Evolutionary conservation across 30 jellyfish, hydroid and myxozoan genomes (phyloP).

Genomic region (Phacellophora camtschatica): DNA sequence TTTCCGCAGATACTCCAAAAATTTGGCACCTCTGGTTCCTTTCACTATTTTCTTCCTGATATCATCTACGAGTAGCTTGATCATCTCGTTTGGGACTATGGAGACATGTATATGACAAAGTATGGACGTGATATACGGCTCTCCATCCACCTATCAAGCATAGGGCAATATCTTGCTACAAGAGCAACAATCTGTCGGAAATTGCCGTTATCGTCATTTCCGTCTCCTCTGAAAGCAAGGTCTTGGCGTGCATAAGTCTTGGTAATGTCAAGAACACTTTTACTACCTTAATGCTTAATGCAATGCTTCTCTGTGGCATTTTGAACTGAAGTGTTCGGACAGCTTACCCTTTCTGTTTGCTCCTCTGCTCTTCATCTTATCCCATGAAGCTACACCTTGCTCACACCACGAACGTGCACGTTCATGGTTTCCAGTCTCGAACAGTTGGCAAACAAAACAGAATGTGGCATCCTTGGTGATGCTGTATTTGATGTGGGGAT

Average conservation of each 20-base stretch:
- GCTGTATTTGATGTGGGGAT: not conserved
- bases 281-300: not conserved
- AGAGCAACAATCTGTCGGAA: not conserved
- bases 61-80: not conserved
- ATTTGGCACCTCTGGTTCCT: not conserved
- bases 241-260: conserved; percentile 33
- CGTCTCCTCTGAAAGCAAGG: conserved; percentile 25
- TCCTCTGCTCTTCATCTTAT: conserved; percentile 6
- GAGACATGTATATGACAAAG: not conserved
- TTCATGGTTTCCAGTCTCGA: not conserved
- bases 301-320: not conserved
- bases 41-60: not conserved
- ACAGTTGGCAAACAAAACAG: conserved; percentile 5
- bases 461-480: not conserved
- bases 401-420: conserved; percentile 1
- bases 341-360: conserved; percentile 6
- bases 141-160: not conserved
- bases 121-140: not conserved
- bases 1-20: not conserved
- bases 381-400: conserved; percentile 3
- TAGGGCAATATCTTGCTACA: conserved; percentile 14
- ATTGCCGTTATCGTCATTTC: conserved; percentile 5
- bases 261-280: not conserved
- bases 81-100: conserved; percentile 2
- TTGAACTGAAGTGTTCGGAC: not conserved